Evolutionary conservation across 2,888 invertebrate genomes (phyloP).

Genomic region (Limnephilus auricula): DNA sequence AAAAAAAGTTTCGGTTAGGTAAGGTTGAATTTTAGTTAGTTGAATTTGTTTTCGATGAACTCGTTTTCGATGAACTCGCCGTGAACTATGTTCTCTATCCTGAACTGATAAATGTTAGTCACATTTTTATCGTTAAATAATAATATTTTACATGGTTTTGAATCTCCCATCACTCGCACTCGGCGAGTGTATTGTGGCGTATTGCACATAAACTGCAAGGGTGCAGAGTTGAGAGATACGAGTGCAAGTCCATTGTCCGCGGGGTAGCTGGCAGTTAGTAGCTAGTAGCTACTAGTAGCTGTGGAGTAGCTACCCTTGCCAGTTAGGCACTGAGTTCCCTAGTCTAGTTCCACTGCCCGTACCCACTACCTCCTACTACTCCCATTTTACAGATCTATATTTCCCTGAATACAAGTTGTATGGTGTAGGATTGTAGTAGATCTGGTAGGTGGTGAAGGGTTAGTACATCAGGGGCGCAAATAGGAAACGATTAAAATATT

Average conservation of each 20-base stretch:
- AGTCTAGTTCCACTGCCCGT: too few species aligned
- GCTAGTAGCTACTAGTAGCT: too few species aligned
- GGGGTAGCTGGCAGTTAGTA: neutral
- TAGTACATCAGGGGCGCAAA: neutral
- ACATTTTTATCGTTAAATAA: neutral
- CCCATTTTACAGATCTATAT: neutral
- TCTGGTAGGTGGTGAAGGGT: neutral
- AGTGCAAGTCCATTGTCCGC: slow-evolving; percentile 68
- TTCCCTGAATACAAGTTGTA: neutral
- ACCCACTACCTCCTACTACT: neutral
- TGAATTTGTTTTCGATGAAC: too few species aligned
- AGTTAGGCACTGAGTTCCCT: too few species aligned
- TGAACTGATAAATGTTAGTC: neutral
- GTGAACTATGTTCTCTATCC: too few species aligned
- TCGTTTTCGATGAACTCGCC: too few species aligned
- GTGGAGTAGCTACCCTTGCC: neutral
- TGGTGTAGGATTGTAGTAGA: neutral
- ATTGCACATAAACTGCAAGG: slow-evolving; percentile 50
- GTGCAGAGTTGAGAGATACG: slow-evolving; percentile 39
- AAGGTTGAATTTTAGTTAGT: too few species aligned
- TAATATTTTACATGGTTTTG: neutral
- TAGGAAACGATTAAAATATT: neutral
- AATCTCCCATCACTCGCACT: neutral
- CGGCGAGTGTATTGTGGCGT: slow-evolving; percentile 1
- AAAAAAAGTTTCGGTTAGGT: too few species aligned